Conservation (phyloP, 53 echinoderm and acorn worm genomes). For the Echinometra lucunter region DNA sequence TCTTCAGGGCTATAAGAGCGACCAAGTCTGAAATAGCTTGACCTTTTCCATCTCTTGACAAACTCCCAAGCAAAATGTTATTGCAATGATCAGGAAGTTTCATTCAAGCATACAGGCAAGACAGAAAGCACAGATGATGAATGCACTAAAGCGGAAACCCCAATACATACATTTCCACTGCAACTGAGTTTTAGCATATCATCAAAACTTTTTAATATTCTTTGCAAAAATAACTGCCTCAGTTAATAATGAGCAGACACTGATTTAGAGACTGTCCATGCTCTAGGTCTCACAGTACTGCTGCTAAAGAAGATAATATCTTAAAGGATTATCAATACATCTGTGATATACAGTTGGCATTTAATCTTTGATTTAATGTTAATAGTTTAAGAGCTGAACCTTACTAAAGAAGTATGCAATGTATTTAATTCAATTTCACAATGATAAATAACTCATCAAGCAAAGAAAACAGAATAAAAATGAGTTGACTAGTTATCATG, state of each 20-base stretch:
- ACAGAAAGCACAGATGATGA: not conserved
- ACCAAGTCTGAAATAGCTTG: constrained; percentile 53
- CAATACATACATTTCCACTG: constrained; percentile 55
- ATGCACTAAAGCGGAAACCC: not conserved
- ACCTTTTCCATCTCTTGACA: constrained; percentile 35
- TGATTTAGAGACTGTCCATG: not conserved
- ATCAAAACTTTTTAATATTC: constrained; percentile 1
- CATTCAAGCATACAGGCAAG: constrained; percentile 16
- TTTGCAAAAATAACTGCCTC: not conserved
- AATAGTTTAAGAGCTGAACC: not conserved
- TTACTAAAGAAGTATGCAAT: too few species aligned
- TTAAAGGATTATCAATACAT: not conserved
- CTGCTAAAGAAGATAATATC: not conserved
- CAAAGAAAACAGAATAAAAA: too few species aligned
- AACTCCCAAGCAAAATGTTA: constrained; percentile 64
- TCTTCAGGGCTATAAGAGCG: constrained; percentile 19
- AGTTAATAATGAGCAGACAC: not conserved
- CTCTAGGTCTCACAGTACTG: not conserved
- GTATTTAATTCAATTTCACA: too few species aligned
- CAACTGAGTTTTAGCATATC: not conserved
- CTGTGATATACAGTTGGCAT: not conserved
- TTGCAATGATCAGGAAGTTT: constrained; percentile 38
- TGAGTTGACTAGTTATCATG: too few species aligned
- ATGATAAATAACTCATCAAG: too few species aligned
- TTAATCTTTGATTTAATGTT: not conserved